phyloP scores from a whole-genome alignment of 1,140 invertebrate species.

The Listronotus oregonensis region DNA sequence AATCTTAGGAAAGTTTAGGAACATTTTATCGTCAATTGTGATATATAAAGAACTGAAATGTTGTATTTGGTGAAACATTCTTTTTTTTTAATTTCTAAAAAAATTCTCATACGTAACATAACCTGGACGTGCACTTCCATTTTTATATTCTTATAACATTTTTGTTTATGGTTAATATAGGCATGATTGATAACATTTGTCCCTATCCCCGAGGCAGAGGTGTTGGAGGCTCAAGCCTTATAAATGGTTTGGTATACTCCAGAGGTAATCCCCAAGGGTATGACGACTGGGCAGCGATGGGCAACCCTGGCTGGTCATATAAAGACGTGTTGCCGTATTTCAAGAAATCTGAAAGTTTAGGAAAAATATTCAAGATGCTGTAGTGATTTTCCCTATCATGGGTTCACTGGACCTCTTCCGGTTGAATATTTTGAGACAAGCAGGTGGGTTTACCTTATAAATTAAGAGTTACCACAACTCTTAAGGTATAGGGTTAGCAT shows the following conservation, averaged over 20 bases:
- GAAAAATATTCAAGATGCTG: slow-evolving; percentile 55
- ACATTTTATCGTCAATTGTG: no score
- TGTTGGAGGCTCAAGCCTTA: slow-evolving; percentile 64
- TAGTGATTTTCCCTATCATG: slow-evolving; percentile 22
- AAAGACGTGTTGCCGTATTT: slow-evolving; percentile 66
- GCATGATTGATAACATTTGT: slow-evolving; percentile 44
- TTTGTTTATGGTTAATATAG: no score
- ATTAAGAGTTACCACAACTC: no score
- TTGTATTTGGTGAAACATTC: no score
- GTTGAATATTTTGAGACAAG: slow-evolving; percentile 30
- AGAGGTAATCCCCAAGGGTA: slow-evolving; percentile 68
- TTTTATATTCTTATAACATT: no score
- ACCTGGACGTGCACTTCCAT: no score
- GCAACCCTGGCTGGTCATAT: slow-evolving; percentile 69
- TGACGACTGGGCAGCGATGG: slow-evolving; percentile 71
- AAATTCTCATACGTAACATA: no score
- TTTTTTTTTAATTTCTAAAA: no score
- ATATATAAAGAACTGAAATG: no score
- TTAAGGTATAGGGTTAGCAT: no score
- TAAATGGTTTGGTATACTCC: slow-evolving; percentile 71
- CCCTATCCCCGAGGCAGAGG: slow-evolving; percentile 55
- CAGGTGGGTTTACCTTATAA: neutral
- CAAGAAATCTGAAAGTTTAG: slow-evolving; percentile 54
- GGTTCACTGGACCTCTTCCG: slow-evolving; percentile 23
- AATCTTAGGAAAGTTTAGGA: no score